Base-by-base conservation (phyloP, 2,888 invertebrate genomes). In the Neoascia interrupta region DNA sequence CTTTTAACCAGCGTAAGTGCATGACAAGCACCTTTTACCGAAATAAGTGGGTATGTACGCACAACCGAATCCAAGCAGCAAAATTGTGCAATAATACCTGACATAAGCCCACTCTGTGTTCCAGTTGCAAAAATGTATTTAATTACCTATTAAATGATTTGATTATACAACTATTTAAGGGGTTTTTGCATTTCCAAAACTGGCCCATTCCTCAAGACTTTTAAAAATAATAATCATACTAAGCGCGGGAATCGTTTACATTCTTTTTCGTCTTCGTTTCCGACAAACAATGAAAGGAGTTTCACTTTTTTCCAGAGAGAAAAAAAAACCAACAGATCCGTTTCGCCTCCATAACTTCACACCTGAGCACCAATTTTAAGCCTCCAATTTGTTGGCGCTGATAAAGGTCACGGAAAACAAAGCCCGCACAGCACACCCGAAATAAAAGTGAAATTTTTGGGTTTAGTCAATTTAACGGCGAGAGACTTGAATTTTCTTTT, bases 391-490 rank as follows among this genome's bases (percentile, higher is more conserved):
- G 13, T 6, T 54, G 56, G 16, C 49, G 13, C 10, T 26, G 6
- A 5, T 5, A 72, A 76, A 76, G 76, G 76, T 76, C 76, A 54
- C 18, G 15, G 19, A 72, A 53, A 76, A 58, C 23, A 58, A 56
- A 53, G n/a, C n/a, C n/a, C 8, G 3, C 8, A 31, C 10, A 21
- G 15, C 28, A 11, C n/a, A 21, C n/a, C n/a, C n/a, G n/a, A n/a
- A 53, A 53, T 49, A 11, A 72, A 79, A 79, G 79, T 79, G 79
- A 79, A 73, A 73, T 66, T 68, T 61, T 23, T 10, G 6, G n/a
- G n/a, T n/a, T n/a, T n/a, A n/a, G n/a, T n/a, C n/a, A n/a, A n/a
- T n/a, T n/a, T n/a, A n/a, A n/a, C n/a, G n/a, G n/a, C n/a, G n/a
- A n/a, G n/a, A n/a, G n/a, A n/a, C n/a, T n/a, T n/a, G n/a, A n/a